Percentiles rank a stretch among this genome's conserved stretches.
phyloP scores from a whole-genome alignment of 2,113 vertebrate species.

The Clarias gariepinus region DNA sequence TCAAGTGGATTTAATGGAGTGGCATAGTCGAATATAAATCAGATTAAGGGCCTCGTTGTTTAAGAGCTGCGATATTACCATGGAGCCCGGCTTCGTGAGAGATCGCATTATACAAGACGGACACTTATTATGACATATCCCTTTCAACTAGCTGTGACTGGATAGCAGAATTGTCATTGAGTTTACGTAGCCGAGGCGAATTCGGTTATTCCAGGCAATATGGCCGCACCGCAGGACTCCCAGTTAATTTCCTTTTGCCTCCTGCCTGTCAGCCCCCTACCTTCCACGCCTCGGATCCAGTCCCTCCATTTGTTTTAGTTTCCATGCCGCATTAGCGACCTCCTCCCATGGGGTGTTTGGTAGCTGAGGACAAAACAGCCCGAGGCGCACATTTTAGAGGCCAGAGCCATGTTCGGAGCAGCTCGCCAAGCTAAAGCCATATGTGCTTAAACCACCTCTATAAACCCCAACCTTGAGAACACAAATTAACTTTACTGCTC shows the following conservation, averaged over 20 bases:
- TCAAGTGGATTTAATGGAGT: constrained; percentile 64
- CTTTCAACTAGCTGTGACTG: constrained; percentile 65
- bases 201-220: constrained; percentile 76
- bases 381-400: constrained; percentile 71
- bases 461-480: constrained; percentile 53
- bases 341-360: constrained; percentile 75
- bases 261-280: constrained; percentile 60
- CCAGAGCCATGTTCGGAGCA: constrained; percentile 80
- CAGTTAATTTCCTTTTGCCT: constrained; percentile 69
- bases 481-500: constrained; percentile 71
- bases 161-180: constrained; percentile 69
- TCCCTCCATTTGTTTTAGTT: constrained; percentile 87
- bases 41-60: constrained; percentile 69
- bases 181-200: constrained; percentile 61
- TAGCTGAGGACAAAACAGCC: constrained; percentile 76
- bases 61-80: constrained; percentile 63
- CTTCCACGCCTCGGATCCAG: constrained; percentile 56
- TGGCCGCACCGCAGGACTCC: constrained; percentile 70
- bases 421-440: constrained; percentile 83
- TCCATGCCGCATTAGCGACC: constrained; percentile 79
- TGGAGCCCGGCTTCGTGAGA: constrained; percentile 58
- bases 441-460: constrained; percentile 80
- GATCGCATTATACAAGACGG: constrained; percentile 65
- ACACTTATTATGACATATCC: constrained; percentile 63
- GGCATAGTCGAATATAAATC: constrained; percentile 70